A percentile compares a stretch with the other conserved stretches of the same genome.
Evolutionary conservation across 2,113 vertebrate species (phyloP).

Genomic region (Mellivora capensis): DNA sequence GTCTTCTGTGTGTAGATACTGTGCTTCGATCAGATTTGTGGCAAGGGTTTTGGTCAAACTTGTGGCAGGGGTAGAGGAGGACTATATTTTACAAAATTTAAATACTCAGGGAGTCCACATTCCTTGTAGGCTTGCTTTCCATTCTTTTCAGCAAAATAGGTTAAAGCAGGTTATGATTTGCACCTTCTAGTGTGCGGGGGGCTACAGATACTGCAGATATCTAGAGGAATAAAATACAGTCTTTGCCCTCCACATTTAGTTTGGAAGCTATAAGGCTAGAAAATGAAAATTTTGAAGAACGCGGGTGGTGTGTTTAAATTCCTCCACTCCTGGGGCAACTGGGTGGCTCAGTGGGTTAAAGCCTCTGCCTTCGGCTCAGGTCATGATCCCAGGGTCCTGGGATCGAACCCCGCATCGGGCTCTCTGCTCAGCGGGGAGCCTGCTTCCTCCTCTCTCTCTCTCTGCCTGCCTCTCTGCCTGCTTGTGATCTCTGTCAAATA

Average conservation of each 20-base stretch:
- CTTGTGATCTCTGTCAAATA: too few species aligned
- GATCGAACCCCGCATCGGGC: too few species aligned
- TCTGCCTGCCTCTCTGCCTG: too few species aligned
- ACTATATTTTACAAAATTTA: neutral
- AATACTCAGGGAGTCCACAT: neutral
- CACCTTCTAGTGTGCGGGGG: neutral
- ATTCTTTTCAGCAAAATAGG: neutral
- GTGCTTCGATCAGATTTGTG: neutral
- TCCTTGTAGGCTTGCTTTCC: neutral
- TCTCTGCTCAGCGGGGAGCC: too few species aligned
- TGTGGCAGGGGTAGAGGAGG: neutral
- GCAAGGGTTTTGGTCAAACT: neutral
- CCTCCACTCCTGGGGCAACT: neutral
- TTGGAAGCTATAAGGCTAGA: neutral
- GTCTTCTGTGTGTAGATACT: neutral
- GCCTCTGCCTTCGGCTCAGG: too few species aligned
- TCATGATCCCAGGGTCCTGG: too few species aligned
- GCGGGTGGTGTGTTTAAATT: neutral
- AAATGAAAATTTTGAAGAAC: neutral
- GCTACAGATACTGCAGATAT: too few species aligned
- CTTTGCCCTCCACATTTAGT: neutral
- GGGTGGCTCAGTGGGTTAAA: too few species aligned
- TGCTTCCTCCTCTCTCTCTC: too few species aligned
- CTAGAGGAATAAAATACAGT: neutral
- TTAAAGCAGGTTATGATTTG: neutral